Conservation (phyloP, 2,113 vertebrate genomes). For the Myiozetetes cayanensis region DNA sequence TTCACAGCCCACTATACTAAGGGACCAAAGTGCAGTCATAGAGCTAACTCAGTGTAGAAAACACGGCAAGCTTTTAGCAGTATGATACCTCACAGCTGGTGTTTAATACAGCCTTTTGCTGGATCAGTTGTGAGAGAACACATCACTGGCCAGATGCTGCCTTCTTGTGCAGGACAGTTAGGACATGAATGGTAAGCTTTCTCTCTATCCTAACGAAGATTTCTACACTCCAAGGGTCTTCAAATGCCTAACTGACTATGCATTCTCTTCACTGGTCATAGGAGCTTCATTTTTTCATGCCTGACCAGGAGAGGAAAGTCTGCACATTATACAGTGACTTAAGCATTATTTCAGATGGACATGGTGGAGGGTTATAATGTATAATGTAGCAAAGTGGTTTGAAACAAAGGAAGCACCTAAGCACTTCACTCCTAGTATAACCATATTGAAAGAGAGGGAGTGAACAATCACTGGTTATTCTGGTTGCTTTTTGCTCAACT, state of each 20-base stretch:
- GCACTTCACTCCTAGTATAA: background rate
- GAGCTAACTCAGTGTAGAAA: background rate
- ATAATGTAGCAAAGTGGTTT: background rate
- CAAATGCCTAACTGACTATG: rapidly evolving
- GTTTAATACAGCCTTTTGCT: background rate
- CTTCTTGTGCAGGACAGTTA: background rate
- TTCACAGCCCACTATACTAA: background rate
- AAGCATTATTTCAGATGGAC: background rate
- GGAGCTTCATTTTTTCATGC: background rate
- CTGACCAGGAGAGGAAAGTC: background rate
- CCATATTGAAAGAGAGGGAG: background rate
- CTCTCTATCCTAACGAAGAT: background rate
- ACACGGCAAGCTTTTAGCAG: background rate
- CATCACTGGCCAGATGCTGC: background rate
- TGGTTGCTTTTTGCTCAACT: background rate
- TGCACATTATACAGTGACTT: background rate
- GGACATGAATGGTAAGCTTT: background rate
- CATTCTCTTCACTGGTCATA: background rate
- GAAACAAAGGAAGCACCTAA: background rate
- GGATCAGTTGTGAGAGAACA: background rate
- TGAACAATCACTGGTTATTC: background rate
- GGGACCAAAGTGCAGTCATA: background rate
- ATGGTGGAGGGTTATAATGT: background rate
- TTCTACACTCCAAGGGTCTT: background rate
- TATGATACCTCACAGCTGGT: background rate